Evolutionary conservation across 2,113 vertebrate genomes (phyloP).

Genomic region (Aplodontia rufa): DNA sequence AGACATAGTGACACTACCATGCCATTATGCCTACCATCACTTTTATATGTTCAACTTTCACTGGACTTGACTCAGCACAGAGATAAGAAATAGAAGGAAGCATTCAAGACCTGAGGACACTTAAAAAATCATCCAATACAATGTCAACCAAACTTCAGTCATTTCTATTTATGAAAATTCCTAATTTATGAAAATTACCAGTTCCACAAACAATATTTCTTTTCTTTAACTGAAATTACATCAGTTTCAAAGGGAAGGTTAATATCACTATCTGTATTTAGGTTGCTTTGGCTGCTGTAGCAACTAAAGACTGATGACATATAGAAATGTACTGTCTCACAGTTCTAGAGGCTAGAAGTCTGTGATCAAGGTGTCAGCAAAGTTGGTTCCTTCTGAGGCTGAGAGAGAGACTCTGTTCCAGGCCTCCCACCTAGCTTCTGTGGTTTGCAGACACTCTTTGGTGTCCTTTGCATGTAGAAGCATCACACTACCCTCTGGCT

Average conservation of each 20-base stretch:
- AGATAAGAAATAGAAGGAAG: not conserved
- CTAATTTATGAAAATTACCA: not conserved
- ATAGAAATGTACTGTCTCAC: not conserved
- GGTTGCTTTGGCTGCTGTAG: not conserved
- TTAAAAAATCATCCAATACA: not conserved
- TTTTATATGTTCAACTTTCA: not conserved
- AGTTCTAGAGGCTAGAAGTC: not conserved
- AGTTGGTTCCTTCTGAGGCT: not conserved
- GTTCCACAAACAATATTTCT: not conserved
- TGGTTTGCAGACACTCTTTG: not conserved
- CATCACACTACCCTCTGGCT: not conserved
- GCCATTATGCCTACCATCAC: fast-evolving
- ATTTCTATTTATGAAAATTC: no score
- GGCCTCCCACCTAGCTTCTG: not conserved
- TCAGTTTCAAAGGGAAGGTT: not conserved
- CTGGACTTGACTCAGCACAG: not conserved
- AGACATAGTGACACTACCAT: not conserved
- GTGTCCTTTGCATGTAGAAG: not conserved
- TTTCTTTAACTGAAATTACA: not conserved
- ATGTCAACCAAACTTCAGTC: not conserved
- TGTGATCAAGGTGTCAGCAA: not conserved
- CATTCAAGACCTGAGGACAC: not conserved
- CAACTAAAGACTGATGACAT: not conserved
- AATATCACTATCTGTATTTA: not conserved
- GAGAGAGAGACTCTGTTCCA: not conserved